These are phyloP conservation scores for Aplodontia rufa DNA, from an alignment of 2,113 vertebrate species.

Conservation along the genomic window DNA sequence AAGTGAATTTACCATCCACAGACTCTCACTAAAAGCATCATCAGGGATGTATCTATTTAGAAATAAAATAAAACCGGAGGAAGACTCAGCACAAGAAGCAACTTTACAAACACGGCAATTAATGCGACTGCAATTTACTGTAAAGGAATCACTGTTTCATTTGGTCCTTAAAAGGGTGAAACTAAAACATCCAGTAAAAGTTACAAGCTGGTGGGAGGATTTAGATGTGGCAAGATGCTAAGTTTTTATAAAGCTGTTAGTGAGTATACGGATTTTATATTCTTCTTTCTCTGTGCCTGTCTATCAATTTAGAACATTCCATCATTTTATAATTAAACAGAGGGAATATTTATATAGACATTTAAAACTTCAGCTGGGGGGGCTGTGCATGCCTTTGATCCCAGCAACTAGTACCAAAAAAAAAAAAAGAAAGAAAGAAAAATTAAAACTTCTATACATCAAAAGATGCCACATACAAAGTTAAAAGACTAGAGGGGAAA, in stretches of 20 bases:
- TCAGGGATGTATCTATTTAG: not conserved
- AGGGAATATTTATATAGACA: not conserved
- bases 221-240: not conserved
- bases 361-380: slow-evolving; percentile 7
- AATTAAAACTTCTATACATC: not conserved
- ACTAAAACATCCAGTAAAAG: slow-evolving; percentile 6
- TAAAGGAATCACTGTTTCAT: not conserved
- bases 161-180: not conserved
- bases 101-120: not conserved
- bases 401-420: too few relatives aligned
- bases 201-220: not conserved
- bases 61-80: slow-evolving; percentile 16
- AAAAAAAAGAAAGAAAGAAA: too few relatives aligned
- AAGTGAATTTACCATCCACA: not conserved
- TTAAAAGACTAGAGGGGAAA: not conserved
- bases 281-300: slow-evolving; percentile 16
- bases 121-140: not conserved
- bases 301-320: not conserved
- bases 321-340: slow-evolving; percentile 37
- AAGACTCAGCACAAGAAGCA: not conserved
- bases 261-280: not conserved
- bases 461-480: not conserved
- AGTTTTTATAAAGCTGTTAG: not conserved
- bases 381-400: too few relatives aligned
- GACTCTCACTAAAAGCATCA: not conserved